These are phyloP conservation scores for Paedocypris sp. DNA, from an alignment of 2,113 vertebrate species.

Conservation along the genomic window DNA sequence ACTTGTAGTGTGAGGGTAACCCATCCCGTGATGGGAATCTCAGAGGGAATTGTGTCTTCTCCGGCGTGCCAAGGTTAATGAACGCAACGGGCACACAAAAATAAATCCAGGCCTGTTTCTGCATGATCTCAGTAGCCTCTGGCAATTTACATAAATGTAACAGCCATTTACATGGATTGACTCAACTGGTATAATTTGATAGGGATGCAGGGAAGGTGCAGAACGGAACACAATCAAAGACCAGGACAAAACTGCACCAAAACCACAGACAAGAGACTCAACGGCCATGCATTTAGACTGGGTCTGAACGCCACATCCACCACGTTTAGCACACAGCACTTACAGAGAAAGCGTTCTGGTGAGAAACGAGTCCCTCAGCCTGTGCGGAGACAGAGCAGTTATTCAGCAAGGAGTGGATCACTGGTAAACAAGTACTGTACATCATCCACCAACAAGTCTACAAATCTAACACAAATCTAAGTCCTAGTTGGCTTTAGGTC, in stretches of 20 bases:
- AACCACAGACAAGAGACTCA: background rate
- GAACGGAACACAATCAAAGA: background rate
- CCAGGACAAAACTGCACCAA: background rate
- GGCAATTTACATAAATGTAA: slow-evolving; percentile 5
- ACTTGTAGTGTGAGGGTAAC: background rate
- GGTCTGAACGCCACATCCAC: slow-evolving; percentile 6
- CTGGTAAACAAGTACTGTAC: slow-evolving; percentile 19
- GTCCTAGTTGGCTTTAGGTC: background rate
- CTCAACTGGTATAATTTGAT: no score
- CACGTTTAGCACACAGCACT: slow-evolving; percentile 13
- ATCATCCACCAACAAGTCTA: background rate
- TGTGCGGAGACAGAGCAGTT: slow-evolving; percentile 22
- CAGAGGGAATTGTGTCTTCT: background rate
- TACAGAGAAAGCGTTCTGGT: slow-evolving; percentile 26
- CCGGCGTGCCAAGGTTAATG: slow-evolving; percentile 2
- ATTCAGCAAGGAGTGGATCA: slow-evolving; percentile 9
- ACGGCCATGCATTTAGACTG: background rate
- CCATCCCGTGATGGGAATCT: slow-evolving; percentile 9
- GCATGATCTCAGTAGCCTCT: background rate
- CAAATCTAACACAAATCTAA: background rate
- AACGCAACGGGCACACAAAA: slow-evolving; percentile 7
- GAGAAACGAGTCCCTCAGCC: slow-evolving; percentile 16
- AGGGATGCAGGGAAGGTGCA: no score
- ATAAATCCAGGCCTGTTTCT: background rate
- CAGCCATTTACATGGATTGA: background rate